Percentiles rank a stretch among this genome's conserved stretches.
phyloP scores from a whole-genome alignment of 2,888 invertebrate genomes.

The Metacarcinus magister region DNA sequence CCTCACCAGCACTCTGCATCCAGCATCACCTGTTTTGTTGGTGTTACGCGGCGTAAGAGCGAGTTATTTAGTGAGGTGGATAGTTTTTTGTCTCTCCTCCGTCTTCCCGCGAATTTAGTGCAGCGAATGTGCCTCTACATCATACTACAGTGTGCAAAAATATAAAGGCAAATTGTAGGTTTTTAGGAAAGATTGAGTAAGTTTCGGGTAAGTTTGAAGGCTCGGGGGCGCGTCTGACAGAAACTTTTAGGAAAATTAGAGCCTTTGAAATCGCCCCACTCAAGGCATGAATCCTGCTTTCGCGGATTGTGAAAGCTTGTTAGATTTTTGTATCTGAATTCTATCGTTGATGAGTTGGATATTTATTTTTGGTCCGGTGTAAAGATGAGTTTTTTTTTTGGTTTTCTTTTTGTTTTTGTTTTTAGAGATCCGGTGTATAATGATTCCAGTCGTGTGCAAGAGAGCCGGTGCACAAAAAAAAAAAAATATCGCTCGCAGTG shows the following conservation, averaged over 20 bases:
- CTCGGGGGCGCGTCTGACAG: neutral
- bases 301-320: neutral
- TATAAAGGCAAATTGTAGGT: neutral
- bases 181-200: neutral
- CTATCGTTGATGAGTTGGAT: neutral
- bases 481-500: neutral
- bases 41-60: neutral
- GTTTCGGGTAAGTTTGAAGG: neutral
- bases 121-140: neutral
- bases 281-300: neutral
- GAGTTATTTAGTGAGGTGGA: neutral
- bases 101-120: neutral
- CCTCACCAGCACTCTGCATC: neutral
- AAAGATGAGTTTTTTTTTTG: neutral
- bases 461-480: neutral
- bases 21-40: neutral
- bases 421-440: constrained; percentile 8
- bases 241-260: constrained; percentile 26
- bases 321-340: constrained; percentile 29
- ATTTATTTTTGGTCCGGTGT: neutral
- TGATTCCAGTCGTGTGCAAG: neutral
- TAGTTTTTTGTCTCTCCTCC: neutral
- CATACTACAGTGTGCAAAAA: neutral
- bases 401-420: neutral
- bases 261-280: neutral